Conservation (phyloP, 2,888 invertebrate species). For the Aromia moschata region DNA sequence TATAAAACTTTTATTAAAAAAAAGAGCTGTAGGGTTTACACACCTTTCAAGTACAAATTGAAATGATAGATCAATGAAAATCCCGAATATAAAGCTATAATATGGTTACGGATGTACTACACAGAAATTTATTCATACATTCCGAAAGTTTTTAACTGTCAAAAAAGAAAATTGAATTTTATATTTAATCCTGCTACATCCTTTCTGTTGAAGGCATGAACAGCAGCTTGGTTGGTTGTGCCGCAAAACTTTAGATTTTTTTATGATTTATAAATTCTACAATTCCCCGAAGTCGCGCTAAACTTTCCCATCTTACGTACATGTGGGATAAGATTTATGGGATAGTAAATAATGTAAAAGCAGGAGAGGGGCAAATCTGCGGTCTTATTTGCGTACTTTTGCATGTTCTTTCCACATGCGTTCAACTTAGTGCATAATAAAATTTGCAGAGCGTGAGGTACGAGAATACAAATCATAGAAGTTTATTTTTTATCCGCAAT, state of each 20-base stretch:
- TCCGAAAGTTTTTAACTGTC: constrained; percentile 39
- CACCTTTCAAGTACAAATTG: constrained; percentile 7
- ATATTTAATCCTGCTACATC: constrained; percentile 44
- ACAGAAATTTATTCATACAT: constrained; percentile 38
- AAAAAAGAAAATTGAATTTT: constrained; percentile 46
- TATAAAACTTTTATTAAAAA: too few relatives aligned
- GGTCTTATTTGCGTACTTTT: constrained; percentile 39
- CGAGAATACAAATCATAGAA: too few relatives aligned
- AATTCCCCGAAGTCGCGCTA: constrained; percentile 50
- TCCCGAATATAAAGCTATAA: constrained; percentile 26
- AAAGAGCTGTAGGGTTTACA: constrained; percentile 5
- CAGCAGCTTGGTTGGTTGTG: constrained; percentile 36
- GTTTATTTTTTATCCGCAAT: too few relatives aligned
- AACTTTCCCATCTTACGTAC: constrained; percentile 55
- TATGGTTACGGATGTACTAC: constrained; percentile 30
- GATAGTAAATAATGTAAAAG: constrained; percentile 56
- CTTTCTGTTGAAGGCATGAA: constrained; percentile 35
- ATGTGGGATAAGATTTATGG: constrained; percentile 56
- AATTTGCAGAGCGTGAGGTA: constrained; percentile 7
- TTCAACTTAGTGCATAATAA: constrained; percentile 44
- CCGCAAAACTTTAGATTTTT: constrained; percentile 46
- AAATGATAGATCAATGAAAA: constrained; percentile 22
- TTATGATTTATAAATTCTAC: constrained; percentile 56
- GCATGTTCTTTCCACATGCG: constrained; percentile 30
- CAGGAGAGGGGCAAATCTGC: constrained; percentile 46